A percentile compares a stretch with the other conserved stretches of the same genome.
Evolutionary conservation across 2,797 vertebrate species (phyloP).

Genomic region (Sebastes miniatus): DNA sequence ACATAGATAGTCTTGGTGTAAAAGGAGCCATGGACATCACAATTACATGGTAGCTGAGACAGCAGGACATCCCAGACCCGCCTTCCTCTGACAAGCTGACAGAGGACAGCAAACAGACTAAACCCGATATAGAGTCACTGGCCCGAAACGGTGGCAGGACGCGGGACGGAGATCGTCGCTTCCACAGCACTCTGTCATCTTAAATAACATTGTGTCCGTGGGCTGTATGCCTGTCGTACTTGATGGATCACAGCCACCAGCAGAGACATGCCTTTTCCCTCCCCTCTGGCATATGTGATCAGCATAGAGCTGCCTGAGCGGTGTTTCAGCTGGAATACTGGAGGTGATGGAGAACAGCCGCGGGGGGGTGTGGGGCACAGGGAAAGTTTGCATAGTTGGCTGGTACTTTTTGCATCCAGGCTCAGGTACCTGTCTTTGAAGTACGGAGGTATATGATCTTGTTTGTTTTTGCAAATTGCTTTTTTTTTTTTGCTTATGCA

Average conservation of each 20-base stretch:
- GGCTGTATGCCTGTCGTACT: constrained; percentile 40
- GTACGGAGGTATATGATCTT: background rate
- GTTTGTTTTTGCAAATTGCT: background rate
- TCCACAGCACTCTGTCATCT: constrained; percentile 61
- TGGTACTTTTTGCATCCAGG: background rate
- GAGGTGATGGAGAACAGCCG: constrained; percentile 6
- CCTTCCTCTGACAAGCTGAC: constrained; percentile 37
- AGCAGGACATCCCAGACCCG: constrained; percentile 6
- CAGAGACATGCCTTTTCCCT: constrained; percentile 41
- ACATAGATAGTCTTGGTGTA: background rate
- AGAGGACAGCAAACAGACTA: constrained; percentile 41
- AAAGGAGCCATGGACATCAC: constrained; percentile 20
- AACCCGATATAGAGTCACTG: constrained; percentile 34
- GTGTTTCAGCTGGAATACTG: constrained; percentile 20
- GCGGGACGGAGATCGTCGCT: constrained; percentile 50
- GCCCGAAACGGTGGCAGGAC: constrained; percentile 54
- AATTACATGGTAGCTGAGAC: constrained; percentile 3
- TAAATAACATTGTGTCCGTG: constrained; percentile 57
- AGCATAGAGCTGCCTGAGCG: constrained; percentile 21
- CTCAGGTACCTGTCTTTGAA: background rate
- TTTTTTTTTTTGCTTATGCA: background rate
- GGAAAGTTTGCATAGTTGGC: background rate
- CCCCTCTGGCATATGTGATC: constrained; percentile 53
- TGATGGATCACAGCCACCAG: constrained; percentile 60
- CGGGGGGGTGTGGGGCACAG: background rate